Evolutionary conservation across 2,888 invertebrate species (phyloP).

Genomic region (Acleris literana): DNA sequence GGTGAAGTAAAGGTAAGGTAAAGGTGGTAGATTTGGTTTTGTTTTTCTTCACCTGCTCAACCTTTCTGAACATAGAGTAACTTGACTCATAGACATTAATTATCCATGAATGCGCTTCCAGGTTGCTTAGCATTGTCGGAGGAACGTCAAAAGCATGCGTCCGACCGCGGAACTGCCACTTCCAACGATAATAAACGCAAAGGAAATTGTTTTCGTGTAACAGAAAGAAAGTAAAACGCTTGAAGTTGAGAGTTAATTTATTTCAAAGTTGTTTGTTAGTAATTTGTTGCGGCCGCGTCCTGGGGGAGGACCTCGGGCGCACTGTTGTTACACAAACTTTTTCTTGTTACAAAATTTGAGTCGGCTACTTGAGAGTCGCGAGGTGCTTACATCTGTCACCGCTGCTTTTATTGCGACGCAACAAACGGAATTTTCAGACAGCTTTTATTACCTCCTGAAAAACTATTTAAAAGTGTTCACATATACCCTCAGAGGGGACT

Average conservation of each 20-base stretch:
- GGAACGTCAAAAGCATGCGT: background rate
- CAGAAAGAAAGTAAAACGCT: slow-evolving; percentile 77
- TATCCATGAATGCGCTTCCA: no score
- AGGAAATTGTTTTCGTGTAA: slow-evolving; percentile 75
- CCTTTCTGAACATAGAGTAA: no score
- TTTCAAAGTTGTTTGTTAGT: slow-evolving; percentile 81
- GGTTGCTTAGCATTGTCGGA: background rate
- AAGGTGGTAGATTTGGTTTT: no score
- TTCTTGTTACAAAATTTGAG: slow-evolving; percentile 69
- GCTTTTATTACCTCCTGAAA: slow-evolving; percentile 6
- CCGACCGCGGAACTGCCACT: background rate
- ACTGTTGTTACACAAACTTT: slow-evolving; percentile 69
- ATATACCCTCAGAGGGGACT: background rate
- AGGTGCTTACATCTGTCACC: slow-evolving; percentile 38
- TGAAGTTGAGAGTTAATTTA: slow-evolving; percentile 81
- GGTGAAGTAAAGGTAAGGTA: no score
- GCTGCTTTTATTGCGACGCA: slow-evolving; percentile 28
- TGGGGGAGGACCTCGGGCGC: slow-evolving; percentile 66
- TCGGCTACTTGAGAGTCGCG: slow-evolving; percentile 61
- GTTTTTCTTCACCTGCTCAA: no score
- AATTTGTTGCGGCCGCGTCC: slow-evolving; percentile 79
- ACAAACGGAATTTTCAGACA: slow-evolving; percentile 24
- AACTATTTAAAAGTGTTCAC: slow-evolving; percentile 2
- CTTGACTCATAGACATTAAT: no score
- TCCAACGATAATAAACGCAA: slow-evolving; percentile 65